These are phyloP conservation scores for Tragulus kanchil DNA, from an alignment of 2,113 vertebrate genomes.

Conservation along the genomic window DNA sequence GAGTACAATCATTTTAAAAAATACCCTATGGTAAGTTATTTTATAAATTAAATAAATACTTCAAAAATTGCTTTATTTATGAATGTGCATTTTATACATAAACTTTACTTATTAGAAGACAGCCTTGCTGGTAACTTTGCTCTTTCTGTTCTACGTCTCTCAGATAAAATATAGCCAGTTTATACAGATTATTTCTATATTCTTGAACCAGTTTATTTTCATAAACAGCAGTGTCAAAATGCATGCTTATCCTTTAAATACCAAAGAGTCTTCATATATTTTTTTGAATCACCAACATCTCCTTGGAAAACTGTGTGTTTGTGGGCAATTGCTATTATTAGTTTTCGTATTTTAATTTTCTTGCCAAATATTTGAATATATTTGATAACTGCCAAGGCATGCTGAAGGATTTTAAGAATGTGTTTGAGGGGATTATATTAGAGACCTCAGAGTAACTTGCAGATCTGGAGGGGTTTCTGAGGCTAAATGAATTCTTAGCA, in stretches of 20 bases:
- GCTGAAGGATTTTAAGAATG: slow-evolving; percentile 69
- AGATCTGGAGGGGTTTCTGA: slow-evolving; percentile 61
- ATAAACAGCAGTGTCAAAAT: slow-evolving; percentile 41
- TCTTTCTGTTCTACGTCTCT: background rate
- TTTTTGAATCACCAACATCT: slow-evolving; percentile 67
- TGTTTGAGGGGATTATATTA: slow-evolving; percentile 70
- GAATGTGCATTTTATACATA: slow-evolving; percentile 41
- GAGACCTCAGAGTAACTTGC: slow-evolving; percentile 61
- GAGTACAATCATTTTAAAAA: slow-evolving; percentile 43
- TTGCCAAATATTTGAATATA: slow-evolving; percentile 77
- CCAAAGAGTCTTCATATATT: slow-evolving; percentile 37
- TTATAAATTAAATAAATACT: slow-evolving; percentile 27
- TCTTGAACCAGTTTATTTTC: slow-evolving; percentile 49
- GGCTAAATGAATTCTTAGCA: slow-evolving; percentile 73
- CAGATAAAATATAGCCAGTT: slow-evolving; percentile 4
- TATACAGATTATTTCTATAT: slow-evolving; percentile 32
- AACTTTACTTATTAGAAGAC: background rate
- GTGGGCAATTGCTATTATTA: slow-evolving; percentile 67
- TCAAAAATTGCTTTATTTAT: slow-evolving; percentile 26
- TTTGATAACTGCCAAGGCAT: slow-evolving; percentile 66
- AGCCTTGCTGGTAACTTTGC: background rate
- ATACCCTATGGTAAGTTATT: background rate
- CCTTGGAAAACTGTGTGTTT: slow-evolving; percentile 67
- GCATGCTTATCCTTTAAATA: slow-evolving; percentile 50
- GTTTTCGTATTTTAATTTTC: slow-evolving; percentile 81